Base-by-base conservation (phyloP, 2,797 vertebrate genomes). In the Sebastes baramenuke region DNA sequence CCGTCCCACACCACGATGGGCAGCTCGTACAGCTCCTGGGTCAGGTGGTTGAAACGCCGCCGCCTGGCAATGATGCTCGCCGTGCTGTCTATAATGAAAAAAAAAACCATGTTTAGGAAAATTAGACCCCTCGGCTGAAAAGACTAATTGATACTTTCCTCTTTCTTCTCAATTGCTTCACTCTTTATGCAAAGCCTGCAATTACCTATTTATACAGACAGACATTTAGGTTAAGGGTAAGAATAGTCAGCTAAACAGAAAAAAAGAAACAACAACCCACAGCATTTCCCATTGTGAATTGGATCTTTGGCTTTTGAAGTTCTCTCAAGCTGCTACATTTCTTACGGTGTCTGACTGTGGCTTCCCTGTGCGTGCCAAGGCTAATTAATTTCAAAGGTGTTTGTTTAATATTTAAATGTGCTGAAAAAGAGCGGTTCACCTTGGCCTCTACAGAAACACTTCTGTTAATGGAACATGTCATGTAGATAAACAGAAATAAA, bases 1-100 rank as follows among this genome's bases (percentile, higher is more conserved):
- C 97, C 96, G 42, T 99, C 99, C 93, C 97, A 97, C 85, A 99
- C 96, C 94, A 97, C 91, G 55, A 99, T 92, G 1, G 97, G 96
- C 62, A 99, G 96, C 90, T 97, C 96, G 89, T 99, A 99, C 52
- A 94, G 91, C 82, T 98, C 97, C 94, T 99, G 98, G 75, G 94
- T 94, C 80, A 94, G 95, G 82, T 97, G 97, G 92, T 96, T 98
- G 95, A 98, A 99, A 27, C 95, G 95, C 56, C 97, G 95, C 3
- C 97, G 94, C 67, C 96, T 95, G 29, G 97, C 97, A 83, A 99
- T 86, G 77, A 99, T 97, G 88, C 95, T 98, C 86, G 97, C 99
- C 16, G 98, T 97, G 89, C 97, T 99, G 95, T 99, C 99, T 99
- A 67, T 13, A 42, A 88, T 20, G 27, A 8, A 27, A 42, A 42